A percentile compares a stretch with the other conserved stretches of the same genome.
Evolutionary conservation across 2,113 vertebrate species (phyloP).

Genomic region (Myocastor coypus): DNA sequence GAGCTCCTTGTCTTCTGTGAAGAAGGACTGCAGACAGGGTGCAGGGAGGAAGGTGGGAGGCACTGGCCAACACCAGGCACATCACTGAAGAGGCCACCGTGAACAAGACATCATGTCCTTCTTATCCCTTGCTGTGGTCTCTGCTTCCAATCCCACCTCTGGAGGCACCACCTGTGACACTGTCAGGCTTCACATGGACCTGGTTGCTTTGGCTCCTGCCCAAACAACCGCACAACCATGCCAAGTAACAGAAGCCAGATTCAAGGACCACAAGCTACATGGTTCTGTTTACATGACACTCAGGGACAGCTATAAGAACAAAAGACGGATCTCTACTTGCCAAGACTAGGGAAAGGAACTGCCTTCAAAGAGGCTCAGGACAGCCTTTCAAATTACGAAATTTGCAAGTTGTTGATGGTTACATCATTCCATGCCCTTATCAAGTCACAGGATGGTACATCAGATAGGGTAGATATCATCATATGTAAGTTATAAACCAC

Average conservation of each 20-base stretch:
- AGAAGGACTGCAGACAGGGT: not conserved
- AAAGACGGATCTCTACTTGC: not conserved
- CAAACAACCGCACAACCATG: not conserved
- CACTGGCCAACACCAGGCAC: fast-evolving
- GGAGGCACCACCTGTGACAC: fast-evolving
- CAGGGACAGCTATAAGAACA: not conserved
- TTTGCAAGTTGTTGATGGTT: not conserved
- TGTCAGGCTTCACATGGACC: not conserved
- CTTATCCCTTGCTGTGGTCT: not conserved
- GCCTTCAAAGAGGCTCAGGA: too few species aligned
- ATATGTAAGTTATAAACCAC: not conserved
- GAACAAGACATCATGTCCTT: not conserved
- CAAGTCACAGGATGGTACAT: not conserved
- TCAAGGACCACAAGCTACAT: fast-evolving
- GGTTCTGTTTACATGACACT: fast-evolving
- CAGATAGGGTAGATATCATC: not conserved
- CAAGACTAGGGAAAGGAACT: not conserved
- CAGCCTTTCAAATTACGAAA: not conserved
- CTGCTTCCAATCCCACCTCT: not conserved
- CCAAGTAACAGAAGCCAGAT: not conserved
- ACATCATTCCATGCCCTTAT: not conserved
- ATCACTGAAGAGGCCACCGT: fast-evolving
- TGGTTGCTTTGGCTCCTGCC: fast-evolving
- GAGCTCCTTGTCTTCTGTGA: not conserved
- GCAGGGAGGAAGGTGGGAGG: fast-evolving